Conservation (phyloP, 2,113 vertebrate species). For the Aptenodytes patagonicus region DNA sequence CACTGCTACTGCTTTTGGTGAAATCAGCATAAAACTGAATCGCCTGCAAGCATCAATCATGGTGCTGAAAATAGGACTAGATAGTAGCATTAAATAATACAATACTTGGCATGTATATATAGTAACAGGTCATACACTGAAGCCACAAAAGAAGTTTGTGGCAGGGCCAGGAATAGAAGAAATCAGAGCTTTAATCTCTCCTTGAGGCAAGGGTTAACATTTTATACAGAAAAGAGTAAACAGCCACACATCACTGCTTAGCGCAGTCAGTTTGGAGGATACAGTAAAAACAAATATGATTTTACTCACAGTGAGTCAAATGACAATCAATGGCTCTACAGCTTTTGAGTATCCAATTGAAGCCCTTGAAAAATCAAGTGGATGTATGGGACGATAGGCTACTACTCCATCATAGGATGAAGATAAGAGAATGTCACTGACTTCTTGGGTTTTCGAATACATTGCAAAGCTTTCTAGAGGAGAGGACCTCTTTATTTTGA, state of each 20-base stretch:
- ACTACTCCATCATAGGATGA: neutral
- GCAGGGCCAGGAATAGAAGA: neutral
- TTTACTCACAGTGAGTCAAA: neutral
- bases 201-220: neutral
- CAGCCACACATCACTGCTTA: neutral
- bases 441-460: neutral
- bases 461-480: neutral
- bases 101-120: neutral
- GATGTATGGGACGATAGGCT: neutral
- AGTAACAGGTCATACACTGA: neutral
- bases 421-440: neutral
- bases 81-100: conserved; percentile 5
- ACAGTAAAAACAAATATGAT: neutral
- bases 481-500: neutral
- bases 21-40: conserved; percentile 30
- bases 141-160: neutral
- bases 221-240: neutral
- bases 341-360: neutral
- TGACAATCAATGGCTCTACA: neutral
- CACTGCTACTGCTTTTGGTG: neutral
- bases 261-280: neutral
- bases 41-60: neutral
- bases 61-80: neutral
- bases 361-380: conserved; percentile 25
- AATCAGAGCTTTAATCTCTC: neutral